Evolutionary conservation across 1,140 invertebrate species (phyloP), one percentile per base, ranked within the genome.

Genomic region (Apis florea): DNA sequence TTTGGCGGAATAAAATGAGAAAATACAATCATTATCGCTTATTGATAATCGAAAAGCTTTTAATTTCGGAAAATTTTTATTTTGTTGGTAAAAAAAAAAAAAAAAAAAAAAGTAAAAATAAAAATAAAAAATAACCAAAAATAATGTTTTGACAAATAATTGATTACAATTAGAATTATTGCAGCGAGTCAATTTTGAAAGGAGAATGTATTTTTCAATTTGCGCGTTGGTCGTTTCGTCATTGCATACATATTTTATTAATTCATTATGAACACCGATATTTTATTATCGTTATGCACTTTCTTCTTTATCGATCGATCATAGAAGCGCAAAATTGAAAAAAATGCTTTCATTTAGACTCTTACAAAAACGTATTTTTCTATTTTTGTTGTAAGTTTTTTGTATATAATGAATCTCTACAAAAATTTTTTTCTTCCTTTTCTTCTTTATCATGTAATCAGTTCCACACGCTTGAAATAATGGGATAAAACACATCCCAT

Each of bases 381-480:
- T 21, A 11, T 31, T 77, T 17, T 53, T 66, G 19, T 56, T 77
- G 47, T 68, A 75, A 79, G 51, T 17, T 49, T 69, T 40, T 24
- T 73, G 51, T 72, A 49, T 56, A 83, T 40, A 79, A 83, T 64
- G n/a, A 66, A 58, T 51, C 40, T 81, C 68, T 81, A 79, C 51
- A 79, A 82, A 87, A 85, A 81, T 54, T 69, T 47, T 54, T 53
- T 31, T 17, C 54, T 66, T 53, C 24, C 40, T 66, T 47, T 13
- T 67, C 31, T 79, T 51, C 9, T 66, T 88, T 83, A 83, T 85
- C 49, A 67, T 74, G 49, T 86, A 88, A 83, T 89, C 88, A 89
- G 88, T 89, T 89, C 88, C 51, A 87, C 75, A 83, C 26, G 82
- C 79, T 77, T 67, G 49, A 66, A 17, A 63, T 0, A 73, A 80